phyloP scores from a whole-genome alignment of 2,888 invertebrate genomes.

The Heteromyza rotundicornis region DNA sequence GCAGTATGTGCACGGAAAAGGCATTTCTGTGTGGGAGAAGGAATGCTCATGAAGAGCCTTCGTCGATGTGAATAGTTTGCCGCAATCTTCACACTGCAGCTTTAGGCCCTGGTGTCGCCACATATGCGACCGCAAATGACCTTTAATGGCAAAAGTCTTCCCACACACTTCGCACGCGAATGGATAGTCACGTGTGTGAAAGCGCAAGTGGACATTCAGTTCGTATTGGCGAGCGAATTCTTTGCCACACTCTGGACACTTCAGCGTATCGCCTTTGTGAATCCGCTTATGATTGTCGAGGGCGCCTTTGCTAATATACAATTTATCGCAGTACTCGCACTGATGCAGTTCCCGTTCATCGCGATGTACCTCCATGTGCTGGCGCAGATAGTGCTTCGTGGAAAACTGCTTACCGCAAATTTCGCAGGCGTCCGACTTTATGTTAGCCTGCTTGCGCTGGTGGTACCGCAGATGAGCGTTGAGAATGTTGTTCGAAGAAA shows the following conservation, averaged over 20 bases:
- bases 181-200: conserved; percentile 40
- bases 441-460: conserved; percentile 27
- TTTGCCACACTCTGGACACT: conserved; percentile 35
- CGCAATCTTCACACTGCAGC: conserved; percentile 41
- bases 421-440: conserved; percentile 36
- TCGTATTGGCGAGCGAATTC: conserved; percentile 40
- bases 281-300: conserved; percentile 39
- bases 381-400: conserved; percentile 37
- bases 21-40: conserved; percentile 41
- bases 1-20: conserved; percentile 41
- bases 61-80: conserved; percentile 41
- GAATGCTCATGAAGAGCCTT: conserved; percentile 44
- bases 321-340: conserved; percentile 35
- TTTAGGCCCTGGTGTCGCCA: conserved; percentile 42
- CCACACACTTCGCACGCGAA: conserved; percentile 41
- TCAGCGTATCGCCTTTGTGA: conserved; percentile 37
- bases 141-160: conserved; percentile 41
- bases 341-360: conserved; percentile 35
- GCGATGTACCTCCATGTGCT: conserved; percentile 38
- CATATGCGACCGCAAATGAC: conserved; percentile 41
- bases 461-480: conserved; percentile 38
- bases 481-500: conserved; percentile 30
- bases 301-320: conserved; percentile 36
- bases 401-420: conserved; percentile 42
- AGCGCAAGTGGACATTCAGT: conserved; percentile 42